phyloP scores from a whole-genome alignment of 2,888 invertebrate genomes.

The Lithophane leautieri region DNA sequence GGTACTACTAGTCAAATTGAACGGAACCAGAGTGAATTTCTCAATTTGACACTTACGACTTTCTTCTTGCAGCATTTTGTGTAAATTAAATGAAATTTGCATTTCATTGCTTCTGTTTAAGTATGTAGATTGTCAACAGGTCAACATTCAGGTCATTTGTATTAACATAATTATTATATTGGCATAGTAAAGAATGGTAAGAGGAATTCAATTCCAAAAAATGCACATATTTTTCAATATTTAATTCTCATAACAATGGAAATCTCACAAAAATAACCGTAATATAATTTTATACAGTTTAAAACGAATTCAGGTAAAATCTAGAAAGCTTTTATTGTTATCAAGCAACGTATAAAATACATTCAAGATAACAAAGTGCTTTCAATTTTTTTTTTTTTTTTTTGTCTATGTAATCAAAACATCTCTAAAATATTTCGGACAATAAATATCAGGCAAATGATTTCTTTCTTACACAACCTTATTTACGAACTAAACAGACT shows the following conservation, averaged over 20 bases:
- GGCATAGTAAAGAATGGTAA: background rate
- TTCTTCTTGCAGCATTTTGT: background rate
- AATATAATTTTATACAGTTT: constrained; percentile 26
- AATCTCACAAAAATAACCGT: constrained; percentile 16
- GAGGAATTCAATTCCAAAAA: background rate
- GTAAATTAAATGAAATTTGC: background rate
- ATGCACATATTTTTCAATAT: constrained; percentile 30
- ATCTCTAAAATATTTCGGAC: background rate
- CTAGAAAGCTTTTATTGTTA: constrained; percentile 16
- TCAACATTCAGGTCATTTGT: constrained; percentile 24
- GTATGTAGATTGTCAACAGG: constrained; percentile 10
- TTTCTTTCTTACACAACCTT: background rate
- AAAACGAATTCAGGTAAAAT: background rate
- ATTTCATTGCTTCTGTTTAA: constrained; percentile 27
- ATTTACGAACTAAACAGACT: constrained; percentile 46
- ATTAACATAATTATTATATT: constrained; percentile 40
- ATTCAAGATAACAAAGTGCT: background rate
- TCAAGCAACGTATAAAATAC: constrained; percentile 6
- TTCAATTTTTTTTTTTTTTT: background rate
- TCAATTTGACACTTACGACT: background rate
- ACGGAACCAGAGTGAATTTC: background rate
- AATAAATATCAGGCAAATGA: background rate
- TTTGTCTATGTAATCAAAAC: background rate
- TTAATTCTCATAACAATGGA: constrained; percentile 14
- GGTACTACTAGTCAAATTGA: background rate